phyloP scores from a whole-genome alignment of 2,888 invertebrate genomes.

The Alcis repandata region DNA sequence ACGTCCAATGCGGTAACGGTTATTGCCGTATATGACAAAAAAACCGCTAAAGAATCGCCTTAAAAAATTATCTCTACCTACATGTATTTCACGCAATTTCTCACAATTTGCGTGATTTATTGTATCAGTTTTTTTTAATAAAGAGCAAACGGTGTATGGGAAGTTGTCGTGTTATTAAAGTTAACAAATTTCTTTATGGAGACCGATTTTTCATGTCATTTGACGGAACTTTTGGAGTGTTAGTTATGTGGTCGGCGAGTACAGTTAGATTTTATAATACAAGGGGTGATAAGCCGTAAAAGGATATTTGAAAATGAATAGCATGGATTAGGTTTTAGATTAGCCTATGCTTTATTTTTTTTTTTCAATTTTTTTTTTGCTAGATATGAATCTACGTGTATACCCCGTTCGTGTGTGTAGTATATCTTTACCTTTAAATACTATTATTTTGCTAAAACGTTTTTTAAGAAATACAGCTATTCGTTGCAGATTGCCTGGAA shows the following conservation, averaged over 20 bases:
- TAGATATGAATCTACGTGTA: no score
- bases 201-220: slow-evolving; percentile 28
- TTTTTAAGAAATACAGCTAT: no score
- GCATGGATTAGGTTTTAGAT: slow-evolving; percentile 13
- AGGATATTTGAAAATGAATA: slow-evolving; percentile 9
- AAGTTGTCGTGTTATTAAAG: slow-evolving; percentile 26
- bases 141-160: slow-evolving; percentile 24
- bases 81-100: slow-evolving; percentile 41
- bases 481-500: no score
- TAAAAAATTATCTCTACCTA: slow-evolving; percentile 22
- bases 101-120: slow-evolving; percentile 45
- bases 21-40: slow-evolving; percentile 43
- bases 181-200: slow-evolving; percentile 35
- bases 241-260: slow-evolving; percentile 8
- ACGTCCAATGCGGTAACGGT: slow-evolving; percentile 47
- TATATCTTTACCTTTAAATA: no score
- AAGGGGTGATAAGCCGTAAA: slow-evolving; percentile 4
- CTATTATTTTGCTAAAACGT: no score
- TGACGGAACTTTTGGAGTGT: slow-evolving; percentile 3
- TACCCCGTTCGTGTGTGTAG: no score
- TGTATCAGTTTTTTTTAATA: slow-evolving; percentile 16
- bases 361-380: no score
- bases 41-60: slow-evolving; percentile 29
- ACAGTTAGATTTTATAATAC: slow-evolving; percentile 19
- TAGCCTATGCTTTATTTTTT: neutral